Evolutionary conservation across 1,140 invertebrate species (phyloP).

Genomic region (Anastatus disparis): DNA sequence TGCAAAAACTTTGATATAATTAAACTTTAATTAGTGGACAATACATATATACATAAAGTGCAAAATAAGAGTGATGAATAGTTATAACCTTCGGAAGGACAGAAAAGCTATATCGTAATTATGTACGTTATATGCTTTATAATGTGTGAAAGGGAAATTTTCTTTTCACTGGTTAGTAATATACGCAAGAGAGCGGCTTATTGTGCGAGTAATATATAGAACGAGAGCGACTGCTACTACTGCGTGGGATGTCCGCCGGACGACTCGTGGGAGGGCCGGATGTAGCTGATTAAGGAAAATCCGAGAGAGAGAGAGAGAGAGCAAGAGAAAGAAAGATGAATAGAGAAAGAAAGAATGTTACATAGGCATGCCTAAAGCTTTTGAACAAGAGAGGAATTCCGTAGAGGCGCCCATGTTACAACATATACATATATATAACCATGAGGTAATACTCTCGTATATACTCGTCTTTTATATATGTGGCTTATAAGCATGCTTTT

Average conservation of each 20-base stretch:
- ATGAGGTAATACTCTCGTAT: slow-evolving; percentile 28
- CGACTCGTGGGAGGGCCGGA: slow-evolving; percentile 30
- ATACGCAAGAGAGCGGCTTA: not conserved
- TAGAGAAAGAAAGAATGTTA: not conserved
- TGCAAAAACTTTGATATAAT: too few species aligned
- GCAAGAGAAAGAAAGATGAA: not conserved
- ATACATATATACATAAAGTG: too few species aligned
- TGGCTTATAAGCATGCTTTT: too few species aligned
- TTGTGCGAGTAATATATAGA: not conserved
- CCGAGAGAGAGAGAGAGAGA: slow-evolving; percentile 9
- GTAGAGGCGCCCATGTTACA: slow-evolving; percentile 23
- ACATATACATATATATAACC: too few species aligned
- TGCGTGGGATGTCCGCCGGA: slow-evolving; percentile 25
- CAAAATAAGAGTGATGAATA: too few species aligned
- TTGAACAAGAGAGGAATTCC: not conserved
- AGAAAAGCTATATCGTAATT: too few species aligned
- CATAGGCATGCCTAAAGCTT: not conserved
- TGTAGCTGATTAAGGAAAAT: slow-evolving; percentile 35
- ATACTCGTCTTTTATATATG: too few species aligned
- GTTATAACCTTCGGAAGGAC: too few species aligned
- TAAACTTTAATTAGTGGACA: too few species aligned
- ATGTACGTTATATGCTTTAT: too few species aligned
- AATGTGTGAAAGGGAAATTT: too few species aligned
- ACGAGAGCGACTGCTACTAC: not conserved
- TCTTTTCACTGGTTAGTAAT: too few species aligned